These are phyloP conservation scores for Caenorhabditis japonica DNA, from an alignment of 2,888 invertebrate species.

Conservation along the genomic window DNA sequence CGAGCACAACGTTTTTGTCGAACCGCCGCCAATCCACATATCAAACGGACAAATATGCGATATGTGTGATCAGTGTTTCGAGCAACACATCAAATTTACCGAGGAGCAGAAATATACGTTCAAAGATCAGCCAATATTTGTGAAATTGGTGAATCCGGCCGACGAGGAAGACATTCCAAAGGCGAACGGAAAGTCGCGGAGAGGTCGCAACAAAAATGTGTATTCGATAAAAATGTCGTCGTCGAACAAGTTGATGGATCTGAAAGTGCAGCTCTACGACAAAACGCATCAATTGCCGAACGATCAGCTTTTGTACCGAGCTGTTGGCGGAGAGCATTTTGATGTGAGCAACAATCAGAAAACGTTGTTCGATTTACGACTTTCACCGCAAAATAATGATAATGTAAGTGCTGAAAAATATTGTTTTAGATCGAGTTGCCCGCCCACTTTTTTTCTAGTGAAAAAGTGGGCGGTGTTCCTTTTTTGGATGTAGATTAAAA, in stretches of 20 bases:
- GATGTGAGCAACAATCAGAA: slow-evolving; percentile 52
- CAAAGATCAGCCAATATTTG: slow-evolving; percentile 62
- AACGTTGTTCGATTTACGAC: slow-evolving; percentile 65
- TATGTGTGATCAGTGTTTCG: slow-evolving; percentile 55
- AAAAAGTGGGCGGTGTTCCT: too few species aligned
- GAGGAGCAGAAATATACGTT: slow-evolving; percentile 49
- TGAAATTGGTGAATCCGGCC: slow-evolving; percentile 64
- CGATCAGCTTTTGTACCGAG: slow-evolving; percentile 60
- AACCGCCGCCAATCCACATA: slow-evolving; percentile 9
- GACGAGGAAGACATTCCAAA: slow-evolving; percentile 34
- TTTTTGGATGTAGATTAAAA: too few species aligned
- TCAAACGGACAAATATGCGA: slow-evolving; percentile 37
- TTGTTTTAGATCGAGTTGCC: too few species aligned
- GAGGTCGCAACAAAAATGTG: slow-evolving; percentile 38
- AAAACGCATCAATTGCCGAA: slow-evolving; percentile 55
- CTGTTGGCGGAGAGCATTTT: slow-evolving; percentile 44
- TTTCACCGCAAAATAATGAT: slow-evolving; percentile 69
- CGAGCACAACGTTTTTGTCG: slow-evolving; percentile 4
- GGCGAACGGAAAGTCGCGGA: slow-evolving; percentile 30
- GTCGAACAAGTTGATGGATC: slow-evolving; percentile 59
- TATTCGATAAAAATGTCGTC: slow-evolving; percentile 59
- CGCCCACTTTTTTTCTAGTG: too few species aligned
- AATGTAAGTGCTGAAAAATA: too few species aligned
- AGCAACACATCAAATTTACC: slow-evolving; percentile 33
- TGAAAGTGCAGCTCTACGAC: slow-evolving; percentile 70